Conservation (phyloP, 2,113 vertebrate species). For the Eublepharis macularius region DNA sequence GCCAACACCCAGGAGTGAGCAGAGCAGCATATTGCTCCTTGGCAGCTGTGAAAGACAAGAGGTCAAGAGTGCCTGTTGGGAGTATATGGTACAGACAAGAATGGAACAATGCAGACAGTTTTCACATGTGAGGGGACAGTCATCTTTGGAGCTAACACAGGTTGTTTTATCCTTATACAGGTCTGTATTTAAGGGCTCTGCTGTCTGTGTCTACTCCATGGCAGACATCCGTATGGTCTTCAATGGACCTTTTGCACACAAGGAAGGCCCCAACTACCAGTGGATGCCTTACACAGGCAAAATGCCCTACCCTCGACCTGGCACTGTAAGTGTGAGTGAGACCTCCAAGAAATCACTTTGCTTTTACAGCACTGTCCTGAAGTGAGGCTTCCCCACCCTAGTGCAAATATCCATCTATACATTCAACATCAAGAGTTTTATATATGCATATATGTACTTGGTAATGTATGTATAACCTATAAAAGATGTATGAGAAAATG, state of each 20-base stretch:
- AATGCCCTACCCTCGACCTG: constrained; percentile 96
- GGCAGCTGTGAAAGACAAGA: background rate
- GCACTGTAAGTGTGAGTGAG: constrained; percentile 82
- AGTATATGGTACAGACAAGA: accelerated
- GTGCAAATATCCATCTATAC: background rate
- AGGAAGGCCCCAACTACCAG: constrained; percentile 98
- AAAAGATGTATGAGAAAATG: background rate
- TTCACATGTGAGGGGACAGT: accelerated
- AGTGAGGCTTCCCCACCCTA: background rate
- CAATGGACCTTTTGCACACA: constrained; percentile 97
- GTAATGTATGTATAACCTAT: no score
- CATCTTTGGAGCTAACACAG: background rate
- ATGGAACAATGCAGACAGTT: background rate
- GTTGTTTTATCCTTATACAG: constrained; percentile 63
- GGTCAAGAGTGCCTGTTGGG: background rate
- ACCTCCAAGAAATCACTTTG: background rate
- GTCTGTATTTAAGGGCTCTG: constrained; percentile 96
- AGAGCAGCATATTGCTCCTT: background rate
- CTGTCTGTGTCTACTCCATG: constrained; percentile 98
- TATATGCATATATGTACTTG: background rate
- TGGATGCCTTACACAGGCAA: constrained; percentile 98
- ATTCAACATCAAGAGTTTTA: background rate
- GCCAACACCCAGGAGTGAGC: background rate
- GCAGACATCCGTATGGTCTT: constrained; percentile 98
- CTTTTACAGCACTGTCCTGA: background rate